Evolutionary conservation across 2,888 invertebrate species (phyloP).

Genomic region (Chymomyza amoena): DNA sequence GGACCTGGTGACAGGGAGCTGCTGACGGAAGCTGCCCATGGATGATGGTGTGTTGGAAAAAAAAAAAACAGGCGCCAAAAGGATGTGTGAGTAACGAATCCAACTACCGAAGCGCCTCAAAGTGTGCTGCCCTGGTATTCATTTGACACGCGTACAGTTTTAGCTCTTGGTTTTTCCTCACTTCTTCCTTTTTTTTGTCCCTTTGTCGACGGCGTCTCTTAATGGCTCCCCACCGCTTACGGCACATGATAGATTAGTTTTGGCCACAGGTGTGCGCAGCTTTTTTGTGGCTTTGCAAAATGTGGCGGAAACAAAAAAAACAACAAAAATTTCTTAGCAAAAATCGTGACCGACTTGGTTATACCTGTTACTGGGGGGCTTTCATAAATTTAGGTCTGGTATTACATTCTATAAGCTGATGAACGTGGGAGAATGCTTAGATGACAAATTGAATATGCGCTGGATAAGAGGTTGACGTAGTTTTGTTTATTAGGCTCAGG

Average conservation of each 20-base stretch:
- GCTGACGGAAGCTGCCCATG: neutral
- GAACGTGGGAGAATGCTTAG: no score
- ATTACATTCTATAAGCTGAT: no score
- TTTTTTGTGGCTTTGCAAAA: slow-evolving; percentile 32
- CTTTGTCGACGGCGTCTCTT: slow-evolving; percentile 4
- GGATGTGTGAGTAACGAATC: neutral
- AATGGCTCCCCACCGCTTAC: slow-evolving; percentile 51
- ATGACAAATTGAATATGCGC: no score
- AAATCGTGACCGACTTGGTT: slow-evolving; percentile 18
- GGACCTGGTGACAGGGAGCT: neutral
- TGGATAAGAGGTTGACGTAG: no score
- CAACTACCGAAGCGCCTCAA: slow-evolving; percentile 1
- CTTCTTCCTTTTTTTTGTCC: neutral
- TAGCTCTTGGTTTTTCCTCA: neutral
- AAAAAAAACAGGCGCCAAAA: slow-evolving; percentile 8
- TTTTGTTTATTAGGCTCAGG: no score
- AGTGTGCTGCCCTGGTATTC: slow-evolving; percentile 6
- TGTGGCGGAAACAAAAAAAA: neutral
- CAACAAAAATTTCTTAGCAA: neutral
- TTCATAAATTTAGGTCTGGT: no score
- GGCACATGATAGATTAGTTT: slow-evolving; percentile 73
- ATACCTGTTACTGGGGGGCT: no score
- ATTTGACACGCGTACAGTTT: slow-evolving; percentile 1
- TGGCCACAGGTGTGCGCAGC: slow-evolving; percentile 60
- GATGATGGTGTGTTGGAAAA: neutral